A percentile compares a stretch with the other conserved stretches of the same genome.
phyloP scores from a whole-genome alignment of 2,797 vertebrate genomes.

The Phataginus tetradactyla region DNA sequence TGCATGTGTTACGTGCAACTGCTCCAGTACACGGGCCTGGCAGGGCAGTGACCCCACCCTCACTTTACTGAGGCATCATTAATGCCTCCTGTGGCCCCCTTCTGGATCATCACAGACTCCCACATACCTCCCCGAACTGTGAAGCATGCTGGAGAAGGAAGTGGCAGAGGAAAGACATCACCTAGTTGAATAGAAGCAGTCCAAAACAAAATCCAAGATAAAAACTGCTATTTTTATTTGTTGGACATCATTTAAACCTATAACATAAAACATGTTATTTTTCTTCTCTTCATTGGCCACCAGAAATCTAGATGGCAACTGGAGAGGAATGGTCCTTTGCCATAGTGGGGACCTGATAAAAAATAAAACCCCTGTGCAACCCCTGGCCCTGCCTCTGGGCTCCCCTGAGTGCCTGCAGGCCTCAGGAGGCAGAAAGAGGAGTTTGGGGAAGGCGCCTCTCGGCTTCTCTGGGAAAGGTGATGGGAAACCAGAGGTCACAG shows the following conservation, averaged over 20 bases:
- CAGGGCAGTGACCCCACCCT: neutral
- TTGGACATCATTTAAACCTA: conserved; percentile 32
- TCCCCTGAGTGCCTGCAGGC: neutral
- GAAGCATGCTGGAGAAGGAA: neutral
- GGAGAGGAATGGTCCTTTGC: neutral
- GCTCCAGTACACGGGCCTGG: neutral
- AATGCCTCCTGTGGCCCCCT: neutral
- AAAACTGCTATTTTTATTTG: conserved; percentile 64
- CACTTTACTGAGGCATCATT: neutral
- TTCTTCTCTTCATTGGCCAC: neutral
- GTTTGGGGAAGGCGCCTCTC: neutral
- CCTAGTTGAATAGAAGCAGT: neutral
- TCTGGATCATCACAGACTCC: neutral
- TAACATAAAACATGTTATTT: conserved; percentile 6
- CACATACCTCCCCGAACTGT: neutral
- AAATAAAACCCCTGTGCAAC: neutral
- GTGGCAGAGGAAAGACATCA: neutral
- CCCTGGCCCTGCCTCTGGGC: rapidly evolving
- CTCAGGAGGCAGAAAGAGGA: neutral
- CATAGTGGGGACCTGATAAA: neutral
- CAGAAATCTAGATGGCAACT: conserved; percentile 4
- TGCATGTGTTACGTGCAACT: rapidly evolving
- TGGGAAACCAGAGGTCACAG: conserved; percentile 38
- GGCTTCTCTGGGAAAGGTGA: conserved; percentile 28
- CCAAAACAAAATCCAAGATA: neutral